Base-by-base conservation (phyloP, 2,113 vertebrate species). In the Damaliscus lunatus region DNA sequence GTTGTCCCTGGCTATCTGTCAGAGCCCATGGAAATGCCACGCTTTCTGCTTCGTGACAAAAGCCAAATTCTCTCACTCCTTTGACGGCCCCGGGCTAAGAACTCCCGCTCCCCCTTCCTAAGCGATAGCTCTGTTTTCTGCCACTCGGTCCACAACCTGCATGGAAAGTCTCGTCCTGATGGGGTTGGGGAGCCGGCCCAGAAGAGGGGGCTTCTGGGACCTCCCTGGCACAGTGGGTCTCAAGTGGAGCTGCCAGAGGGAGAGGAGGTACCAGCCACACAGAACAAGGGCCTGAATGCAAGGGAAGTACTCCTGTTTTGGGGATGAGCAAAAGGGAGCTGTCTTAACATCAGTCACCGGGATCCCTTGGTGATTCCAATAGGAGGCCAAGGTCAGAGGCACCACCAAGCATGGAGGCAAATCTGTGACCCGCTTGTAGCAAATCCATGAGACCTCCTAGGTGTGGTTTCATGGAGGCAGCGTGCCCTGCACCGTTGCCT, bases 161-260 rank as follows among this genome's bases (percentile, higher is more conserved):
- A 27, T 0, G 3, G 31, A 3, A 53, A 81, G n/a, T 74, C 82
- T 21, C 2, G 2, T 53, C 14, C 31, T 21, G 13, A 48, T 1
- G 53, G 40, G 33, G 27, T 33, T 7, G 9, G 21, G 53, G 23
- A 50, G 31, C 40, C 1, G 0, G 11, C 82, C 60, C 23, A 12
- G 53, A 3, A 11, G 43, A 17, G 9, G 78, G 40, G 33, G 23
- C 21, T 29, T 46, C 82, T 40, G 80, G 2, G 15, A 50, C 25
- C 15, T 59, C 60, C 14, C 5, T 16, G 36, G 82, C 13, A 36
- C 25, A 3, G 27, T 0, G 21, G 71, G 21, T 29, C 91, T 77
- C 62, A 17, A 48, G 53, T 4, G 17, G 17, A 60, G 29, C n/a
- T 52, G 48, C 12, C 74, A 6, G 12, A 48, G 27, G 5, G 52